Base-by-base conservation (phyloP, 2,888 invertebrate genomes). In the Neoitamus cyanurus region DNA sequence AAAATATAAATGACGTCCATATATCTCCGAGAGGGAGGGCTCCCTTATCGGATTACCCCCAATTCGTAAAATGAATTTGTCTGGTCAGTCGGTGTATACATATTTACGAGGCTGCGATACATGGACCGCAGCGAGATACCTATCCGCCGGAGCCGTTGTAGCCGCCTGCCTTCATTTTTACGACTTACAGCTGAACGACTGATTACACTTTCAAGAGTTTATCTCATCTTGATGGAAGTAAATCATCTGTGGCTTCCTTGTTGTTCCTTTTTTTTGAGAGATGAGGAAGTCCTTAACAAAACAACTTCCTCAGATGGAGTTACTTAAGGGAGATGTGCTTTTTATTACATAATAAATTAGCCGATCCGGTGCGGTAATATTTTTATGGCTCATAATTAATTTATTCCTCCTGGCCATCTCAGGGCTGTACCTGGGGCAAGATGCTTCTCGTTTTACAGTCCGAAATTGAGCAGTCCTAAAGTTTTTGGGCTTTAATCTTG, bases 171-270 rank as follows among this genome's bases (percentile, higher is more conserved):
- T 37, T 42, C 46, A 85, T 85, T 85, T 85, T 85, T 85, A 85
- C 83, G 84, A 85, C 83, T 85, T 85, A 73, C 84, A 85, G 73
- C 83, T 85, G 84, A 85, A 85, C 84, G 84, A 85, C 82, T 85
- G 84, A 85, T 85, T 85, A 85, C 84, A 85, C 82, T 85, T 83
- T 83, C 83, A 73, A 85, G 84, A 85, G 75, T 85, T 85, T 85
- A 85, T 85, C 84, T 85, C 84, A 82, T 85, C 84, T 82, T 85
- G 84, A 85, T 85, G 82, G 83, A 83, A 73, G 84, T 85, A 85
- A 85, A 85, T 85, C 84, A 85, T 85, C 83, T 85, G 84, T 75
- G 83, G 84, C 68, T 78, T 34, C 37, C 78, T 84, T 78, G 77
- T 48, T 73, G 75, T 48, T 77, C 58, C 73, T 75, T 84, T 58